These are phyloP conservation scores for Apostichopus leukothele DNA, from an alignment of 53 echinoderm and acorn worm genomes.

Conservation along the genomic window DNA sequence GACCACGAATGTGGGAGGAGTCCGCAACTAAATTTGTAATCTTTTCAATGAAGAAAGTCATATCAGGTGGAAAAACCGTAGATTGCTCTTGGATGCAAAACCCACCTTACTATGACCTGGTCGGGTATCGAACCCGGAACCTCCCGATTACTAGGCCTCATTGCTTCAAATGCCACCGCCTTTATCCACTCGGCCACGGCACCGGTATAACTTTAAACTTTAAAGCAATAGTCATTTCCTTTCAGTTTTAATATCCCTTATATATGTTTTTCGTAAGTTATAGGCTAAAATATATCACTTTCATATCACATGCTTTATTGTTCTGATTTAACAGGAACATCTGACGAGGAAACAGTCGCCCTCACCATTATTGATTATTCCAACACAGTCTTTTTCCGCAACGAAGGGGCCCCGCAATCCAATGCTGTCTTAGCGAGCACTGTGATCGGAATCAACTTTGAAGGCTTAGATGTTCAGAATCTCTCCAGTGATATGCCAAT, in stretches of 20 bases:
- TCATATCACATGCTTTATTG: background rate
- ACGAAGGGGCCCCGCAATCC: background rate
- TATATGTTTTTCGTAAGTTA: background rate
- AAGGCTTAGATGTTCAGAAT: constrained; percentile 6
- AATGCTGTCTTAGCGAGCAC: constrained; percentile 2
- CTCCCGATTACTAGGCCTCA: too few relatives aligned
- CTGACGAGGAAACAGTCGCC: constrained; percentile 10
- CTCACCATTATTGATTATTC: constrained; percentile 28
- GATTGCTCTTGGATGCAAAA: too few relatives aligned
- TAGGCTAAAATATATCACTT: background rate
- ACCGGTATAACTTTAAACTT: too few relatives aligned
- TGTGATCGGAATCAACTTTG: constrained; percentile 35
- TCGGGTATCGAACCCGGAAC: too few relatives aligned
- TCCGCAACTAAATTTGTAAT: too few relatives aligned
- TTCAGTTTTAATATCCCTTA: background rate
- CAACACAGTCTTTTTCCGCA: constrained; percentile 16
- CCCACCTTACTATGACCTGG: too few relatives aligned
- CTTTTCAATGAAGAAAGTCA: too few relatives aligned
- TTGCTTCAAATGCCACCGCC: too few relatives aligned
- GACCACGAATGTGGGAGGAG: too few relatives aligned
- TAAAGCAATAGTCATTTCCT: too few relatives aligned
- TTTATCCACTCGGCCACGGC: too few relatives aligned
- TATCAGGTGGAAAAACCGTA: too few relatives aligned
- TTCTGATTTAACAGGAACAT: background rate
- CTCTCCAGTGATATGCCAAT: constrained; percentile 31